These are phyloP conservation scores for Laupala kohalensis DNA, from an alignment of 1,140 invertebrate genomes.

Conservation along the genomic window DNA sequence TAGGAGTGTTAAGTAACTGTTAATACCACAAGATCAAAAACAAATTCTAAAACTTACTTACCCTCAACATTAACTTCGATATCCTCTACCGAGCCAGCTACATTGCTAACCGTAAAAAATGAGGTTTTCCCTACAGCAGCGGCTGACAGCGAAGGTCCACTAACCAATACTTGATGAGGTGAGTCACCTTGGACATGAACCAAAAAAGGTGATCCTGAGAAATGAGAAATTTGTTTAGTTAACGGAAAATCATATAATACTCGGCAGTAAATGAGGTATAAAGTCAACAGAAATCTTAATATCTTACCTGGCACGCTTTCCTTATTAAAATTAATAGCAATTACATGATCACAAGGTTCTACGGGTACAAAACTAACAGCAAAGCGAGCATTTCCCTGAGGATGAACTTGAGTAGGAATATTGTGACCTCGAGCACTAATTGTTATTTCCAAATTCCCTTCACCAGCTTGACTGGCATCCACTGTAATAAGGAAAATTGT, in stretches of 20 bases:
- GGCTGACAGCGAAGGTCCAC: constrained; percentile 51
- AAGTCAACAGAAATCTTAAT: background rate
- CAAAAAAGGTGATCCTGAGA: constrained; percentile 62
- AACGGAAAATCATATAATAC: background rate
- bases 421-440: constrained; percentile 86
- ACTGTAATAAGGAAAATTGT: constrained; percentile 46
- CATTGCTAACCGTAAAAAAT: constrained; percentile 57
- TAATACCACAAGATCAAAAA: constrained; percentile 9
- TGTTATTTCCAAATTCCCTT: constrained; percentile 95
- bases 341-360: constrained; percentile 84
- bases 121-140: constrained; percentile 59
- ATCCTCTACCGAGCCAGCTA: constrained; percentile 71
- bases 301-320: constrained; percentile 45
- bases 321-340: constrained; percentile 96
- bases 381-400: constrained; percentile 77
- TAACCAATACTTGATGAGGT: constrained; percentile 50
- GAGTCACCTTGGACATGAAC: constrained; percentile 56
- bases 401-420: constrained; percentile 94
- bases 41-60: constrained; percentile 32
- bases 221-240: background rate
- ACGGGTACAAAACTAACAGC: constrained; percentile 91
- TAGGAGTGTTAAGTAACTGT: no score
- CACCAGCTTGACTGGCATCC: constrained; percentile 90
- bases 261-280: background rate
- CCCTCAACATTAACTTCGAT: constrained; percentile 90